These are phyloP conservation scores for Nemotelus pantherinus DNA, from an alignment of 2,888 invertebrate genomes.

Conservation along the genomic window DNA sequence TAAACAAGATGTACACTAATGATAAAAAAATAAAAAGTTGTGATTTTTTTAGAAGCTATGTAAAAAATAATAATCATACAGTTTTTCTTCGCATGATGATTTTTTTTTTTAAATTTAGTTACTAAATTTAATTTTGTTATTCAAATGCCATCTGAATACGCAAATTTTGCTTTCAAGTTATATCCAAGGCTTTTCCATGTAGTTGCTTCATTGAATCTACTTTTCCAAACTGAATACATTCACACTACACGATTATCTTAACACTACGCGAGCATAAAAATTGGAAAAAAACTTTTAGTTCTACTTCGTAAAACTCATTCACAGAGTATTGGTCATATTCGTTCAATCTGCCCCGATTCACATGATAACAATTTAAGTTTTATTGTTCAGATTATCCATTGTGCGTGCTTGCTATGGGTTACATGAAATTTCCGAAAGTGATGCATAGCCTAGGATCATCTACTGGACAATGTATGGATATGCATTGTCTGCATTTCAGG, in stretches of 20 bases:
- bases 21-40: too few relatives aligned
- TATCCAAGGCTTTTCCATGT: too few relatives aligned
- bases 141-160: too few relatives aligned
- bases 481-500: background rate
- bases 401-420: slow-evolving; percentile 38
- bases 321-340: slow-evolving; percentile 8
- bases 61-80: too few relatives aligned
- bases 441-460: slow-evolving; percentile 34
- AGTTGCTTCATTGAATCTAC: too few relatives aligned
- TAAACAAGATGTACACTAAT: too few relatives aligned
- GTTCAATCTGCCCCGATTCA: slow-evolving; percentile 2
- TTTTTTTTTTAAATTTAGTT: too few relatives aligned
- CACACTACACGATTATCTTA: slow-evolving; percentile 22
- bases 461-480: slow-evolving; percentile 17
- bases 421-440: slow-evolving; percentile 16
- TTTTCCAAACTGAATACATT: slow-evolving; percentile 4
- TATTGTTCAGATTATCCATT: slow-evolving; percentile 27
- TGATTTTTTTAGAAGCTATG: too few relatives aligned
- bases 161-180: too few relatives aligned
- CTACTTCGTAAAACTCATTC: background rate
- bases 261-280: background rate
- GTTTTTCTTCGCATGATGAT: too few relatives aligned
- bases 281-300: too few relatives aligned
- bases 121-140: too few relatives aligned
- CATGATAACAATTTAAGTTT: background rate